Evolutionary conservation across 2,113 vertebrate genomes (phyloP).

Genomic region (Tragulus kanchil): DNA sequence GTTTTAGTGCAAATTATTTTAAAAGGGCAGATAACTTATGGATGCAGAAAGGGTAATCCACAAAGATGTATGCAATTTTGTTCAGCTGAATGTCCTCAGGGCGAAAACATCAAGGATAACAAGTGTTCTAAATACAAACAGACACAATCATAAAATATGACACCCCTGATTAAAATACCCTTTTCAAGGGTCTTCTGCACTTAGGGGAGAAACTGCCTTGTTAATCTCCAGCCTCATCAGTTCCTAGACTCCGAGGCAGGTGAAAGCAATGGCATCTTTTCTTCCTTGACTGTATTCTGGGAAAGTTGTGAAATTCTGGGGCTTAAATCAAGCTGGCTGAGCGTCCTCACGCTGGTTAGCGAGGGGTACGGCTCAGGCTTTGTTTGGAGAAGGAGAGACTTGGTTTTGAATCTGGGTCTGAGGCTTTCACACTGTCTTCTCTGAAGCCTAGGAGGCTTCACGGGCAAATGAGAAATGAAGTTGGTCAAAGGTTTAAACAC

Average conservation of each 20-base stretch:
- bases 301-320: constrained; percentile 60
- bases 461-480: constrained; percentile 9
- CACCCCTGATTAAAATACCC: constrained; percentile 84
- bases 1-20: constrained; percentile 81
- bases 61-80: constrained; percentile 76
- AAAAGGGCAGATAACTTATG: constrained; percentile 84
- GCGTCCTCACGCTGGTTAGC: background rate
- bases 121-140: constrained; percentile 86
- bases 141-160: constrained; percentile 85
- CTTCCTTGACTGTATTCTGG: constrained; percentile 67
- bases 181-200: constrained; percentile 77
- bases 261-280: constrained; percentile 28
- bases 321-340: background rate
- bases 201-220: constrained; percentile 73
- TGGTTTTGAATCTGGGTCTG: background rate
- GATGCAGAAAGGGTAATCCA: constrained; percentile 82
- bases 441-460: background rate
- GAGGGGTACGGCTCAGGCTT: background rate
- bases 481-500: constrained; percentile 42
- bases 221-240: constrained; percentile 69
- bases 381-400: background rate
- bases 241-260: constrained; percentile 65
- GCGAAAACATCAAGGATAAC: constrained; percentile 81
- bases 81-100: constrained; percentile 82
- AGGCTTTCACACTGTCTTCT: background rate